phyloP scores from a whole-genome alignment of 2,888 invertebrate species.

The Acrobasis repandana region DNA sequence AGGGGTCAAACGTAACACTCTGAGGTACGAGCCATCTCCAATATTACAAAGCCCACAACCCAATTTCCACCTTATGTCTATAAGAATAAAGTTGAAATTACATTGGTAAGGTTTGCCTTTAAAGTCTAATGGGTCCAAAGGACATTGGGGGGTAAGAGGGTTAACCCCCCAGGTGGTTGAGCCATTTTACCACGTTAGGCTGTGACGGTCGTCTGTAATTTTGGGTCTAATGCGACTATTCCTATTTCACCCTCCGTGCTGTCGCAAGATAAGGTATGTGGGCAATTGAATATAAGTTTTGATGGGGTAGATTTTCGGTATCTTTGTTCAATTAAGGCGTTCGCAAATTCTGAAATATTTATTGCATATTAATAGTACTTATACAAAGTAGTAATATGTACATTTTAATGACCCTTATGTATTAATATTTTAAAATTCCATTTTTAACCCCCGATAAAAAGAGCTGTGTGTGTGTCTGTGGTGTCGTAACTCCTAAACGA shows the following conservation, averaged over 20 bases:
- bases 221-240: conserved; percentile 82
- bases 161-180: conserved; percentile 76
- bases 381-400: too few relatives aligned
- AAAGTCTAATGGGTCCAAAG: conserved; percentile 45
- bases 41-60: conserved; percentile 25
- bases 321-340: background rate
- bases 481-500: too few relatives aligned
- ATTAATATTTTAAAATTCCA: too few relatives aligned
- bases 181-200: conserved; percentile 80
- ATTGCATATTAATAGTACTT: too few relatives aligned
- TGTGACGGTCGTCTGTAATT: conserved; percentile 82
- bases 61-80: background rate
- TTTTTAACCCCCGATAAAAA: too few relatives aligned
- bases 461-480: too few relatives aligned
- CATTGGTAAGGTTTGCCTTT: conserved; percentile 27
- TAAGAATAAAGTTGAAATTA: conserved; percentile 28
- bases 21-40: conserved; percentile 47
- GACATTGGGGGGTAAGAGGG: conserved; percentile 56
- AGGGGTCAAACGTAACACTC: conserved; percentile 78
- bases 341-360: too few relatives aligned
- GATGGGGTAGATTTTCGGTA: background rate
- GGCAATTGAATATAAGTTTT: conserved; percentile 32
- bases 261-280: conserved; percentile 71
- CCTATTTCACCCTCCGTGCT: conserved; percentile 77
- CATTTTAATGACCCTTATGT: too few relatives aligned